These are phyloP conservation scores for Pantherophis alleghaniensis DNA, from an alignment of 2,797 vertebrate genomes.

Conservation along the genomic window DNA sequence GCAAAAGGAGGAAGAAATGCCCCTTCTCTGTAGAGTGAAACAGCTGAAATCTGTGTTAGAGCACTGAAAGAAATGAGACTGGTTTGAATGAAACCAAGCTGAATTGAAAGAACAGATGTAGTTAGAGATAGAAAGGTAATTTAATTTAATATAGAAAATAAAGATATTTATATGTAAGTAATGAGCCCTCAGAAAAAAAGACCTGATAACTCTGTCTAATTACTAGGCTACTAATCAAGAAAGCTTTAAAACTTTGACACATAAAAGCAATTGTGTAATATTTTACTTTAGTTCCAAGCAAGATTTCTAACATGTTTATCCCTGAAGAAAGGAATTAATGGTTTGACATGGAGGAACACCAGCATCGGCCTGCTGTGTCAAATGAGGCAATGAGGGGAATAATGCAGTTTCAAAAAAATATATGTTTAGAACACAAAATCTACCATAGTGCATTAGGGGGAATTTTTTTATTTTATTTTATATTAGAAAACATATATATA, in stretches of 20 bases:
- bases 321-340: background rate
- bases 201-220: background rate
- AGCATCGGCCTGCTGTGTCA: background rate
- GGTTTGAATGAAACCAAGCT: slow-evolving; percentile 8
- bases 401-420: background rate
- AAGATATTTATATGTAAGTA: background rate
- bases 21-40: background rate
- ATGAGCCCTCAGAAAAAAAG: background rate
- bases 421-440: background rate
- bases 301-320: background rate
- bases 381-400: no score
- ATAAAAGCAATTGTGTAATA: background rate
- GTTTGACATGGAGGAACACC: background rate
- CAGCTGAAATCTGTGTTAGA: slow-evolving; percentile 30
- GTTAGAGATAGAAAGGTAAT: background rate
- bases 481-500: no score
- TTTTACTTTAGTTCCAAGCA: background rate
- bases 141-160: background rate
- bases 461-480: background rate
- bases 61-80: slow-evolving; percentile 1
- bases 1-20: background rate
- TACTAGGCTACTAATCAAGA: background rate
- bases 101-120: background rate
- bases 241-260: background rate
- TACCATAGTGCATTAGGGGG: background rate